Percentiles rank a stretch among this genome's conserved stretches.
phyloP scores from a whole-genome alignment of 2,113 vertebrate species.

The Ammodytes dubius region DNA sequence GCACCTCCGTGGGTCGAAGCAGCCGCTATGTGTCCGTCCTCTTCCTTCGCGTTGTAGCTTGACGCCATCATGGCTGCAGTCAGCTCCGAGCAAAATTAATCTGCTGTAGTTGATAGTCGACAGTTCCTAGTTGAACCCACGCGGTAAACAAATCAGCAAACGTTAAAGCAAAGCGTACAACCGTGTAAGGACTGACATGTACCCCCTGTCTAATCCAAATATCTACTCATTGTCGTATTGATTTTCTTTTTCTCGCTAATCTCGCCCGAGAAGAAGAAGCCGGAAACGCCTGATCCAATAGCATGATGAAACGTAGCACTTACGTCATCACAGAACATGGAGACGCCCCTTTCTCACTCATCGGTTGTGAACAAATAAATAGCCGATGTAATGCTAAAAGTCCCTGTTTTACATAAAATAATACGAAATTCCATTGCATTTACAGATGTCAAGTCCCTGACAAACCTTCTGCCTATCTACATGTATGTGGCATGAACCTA shows the following conservation, averaged over 20 bases:
- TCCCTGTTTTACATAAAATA: no score
- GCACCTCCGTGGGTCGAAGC: conserved; percentile 73
- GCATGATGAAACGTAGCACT: not conserved
- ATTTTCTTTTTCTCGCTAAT: conserved; percentile 14
- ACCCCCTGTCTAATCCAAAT: not conserved
- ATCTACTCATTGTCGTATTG: conserved; percentile 11
- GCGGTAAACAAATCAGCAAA: not conserved
- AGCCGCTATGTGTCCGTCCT: conserved; percentile 84
- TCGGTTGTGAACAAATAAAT: not conserved
- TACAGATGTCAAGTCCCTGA: no score
- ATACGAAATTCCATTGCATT: not conserved
- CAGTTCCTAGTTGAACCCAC: not conserved
- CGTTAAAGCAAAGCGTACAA: accelerated
- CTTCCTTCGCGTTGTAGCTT: conserved; percentile 93
- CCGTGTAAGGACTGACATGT: not conserved
- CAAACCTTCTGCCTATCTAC: not conserved
- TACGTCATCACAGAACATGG: conserved; percentile 24
- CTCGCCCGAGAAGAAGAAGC: conserved; percentile 58
- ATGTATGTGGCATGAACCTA: not conserved
- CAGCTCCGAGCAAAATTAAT: conserved; percentile 56
- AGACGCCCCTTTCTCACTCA: conserved; percentile 27
- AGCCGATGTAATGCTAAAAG: not conserved
- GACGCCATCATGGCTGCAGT: conserved; percentile 89
- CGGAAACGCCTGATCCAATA: conserved; percentile 75
- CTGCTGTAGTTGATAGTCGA: conserved; percentile 19